phyloP scores from a whole-genome alignment of 2,113 vertebrate genomes.

The Origma solitaria region DNA sequence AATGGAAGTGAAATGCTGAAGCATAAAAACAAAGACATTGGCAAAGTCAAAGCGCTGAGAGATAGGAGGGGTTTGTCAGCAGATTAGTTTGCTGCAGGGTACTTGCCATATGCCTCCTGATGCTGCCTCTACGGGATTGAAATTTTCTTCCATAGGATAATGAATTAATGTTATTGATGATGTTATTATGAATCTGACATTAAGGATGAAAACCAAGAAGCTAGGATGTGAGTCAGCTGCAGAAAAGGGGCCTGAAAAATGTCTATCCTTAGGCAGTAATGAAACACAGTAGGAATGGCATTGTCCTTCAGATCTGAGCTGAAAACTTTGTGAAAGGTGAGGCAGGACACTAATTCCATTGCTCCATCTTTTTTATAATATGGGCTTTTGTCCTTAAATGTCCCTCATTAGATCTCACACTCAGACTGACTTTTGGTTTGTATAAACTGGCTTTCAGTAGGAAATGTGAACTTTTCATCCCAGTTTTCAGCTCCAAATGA shows the following conservation, averaged over 20 bases:
- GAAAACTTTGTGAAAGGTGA: neutral
- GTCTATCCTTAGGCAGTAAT: neutral
- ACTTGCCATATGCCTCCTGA: neutral
- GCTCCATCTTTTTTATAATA: neutral
- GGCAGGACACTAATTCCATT: neutral
- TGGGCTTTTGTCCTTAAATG: neutral
- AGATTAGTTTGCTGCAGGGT: neutral
- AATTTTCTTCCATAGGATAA: neutral
- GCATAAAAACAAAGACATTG: neutral
- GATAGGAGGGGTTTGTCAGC: neutral
- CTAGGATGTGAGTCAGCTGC: neutral
- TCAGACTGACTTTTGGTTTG: neutral
- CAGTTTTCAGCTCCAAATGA: neutral
- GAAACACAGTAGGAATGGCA: neutral
- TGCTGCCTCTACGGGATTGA: neutral
- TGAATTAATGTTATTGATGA: constrained; percentile 6
- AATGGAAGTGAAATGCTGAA: neutral
- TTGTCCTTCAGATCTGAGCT: neutral
- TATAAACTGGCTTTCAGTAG: neutral
- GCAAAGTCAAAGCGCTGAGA: neutral
- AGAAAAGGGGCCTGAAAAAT: neutral
- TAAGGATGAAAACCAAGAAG: neutral
- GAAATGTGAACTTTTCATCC: neutral
- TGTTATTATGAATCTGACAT: neutral
- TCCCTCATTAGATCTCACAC: neutral